Evolutionary conservation across 2,113 vertebrate species (phyloP).

Genomic region (Lagenorhynchus albirostris): DNA sequence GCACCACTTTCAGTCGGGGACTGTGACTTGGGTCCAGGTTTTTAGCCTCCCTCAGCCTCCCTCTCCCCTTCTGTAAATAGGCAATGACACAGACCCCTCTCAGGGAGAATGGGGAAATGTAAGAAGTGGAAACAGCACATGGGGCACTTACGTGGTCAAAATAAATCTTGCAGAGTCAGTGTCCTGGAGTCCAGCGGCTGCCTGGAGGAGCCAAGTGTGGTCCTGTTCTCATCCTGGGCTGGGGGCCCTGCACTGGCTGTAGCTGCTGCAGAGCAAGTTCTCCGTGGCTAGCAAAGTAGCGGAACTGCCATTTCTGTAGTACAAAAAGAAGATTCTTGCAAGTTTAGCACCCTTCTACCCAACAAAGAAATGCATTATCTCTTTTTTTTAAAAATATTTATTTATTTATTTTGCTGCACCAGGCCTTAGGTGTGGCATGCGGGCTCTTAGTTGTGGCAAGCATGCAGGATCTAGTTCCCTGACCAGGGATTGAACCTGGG

Average conservation of each 20-base stretch:
- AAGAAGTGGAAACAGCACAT: not conserved
- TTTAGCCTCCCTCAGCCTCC: not conserved
- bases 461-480: too few relatives aligned
- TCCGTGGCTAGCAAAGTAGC: not conserved
- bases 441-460: too few relatives aligned
- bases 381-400: not conserved
- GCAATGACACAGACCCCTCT: rapidly evolving
- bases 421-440: too few relatives aligned
- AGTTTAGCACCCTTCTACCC: not conserved
- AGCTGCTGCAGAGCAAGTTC: not conserved
- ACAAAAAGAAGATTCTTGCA: not conserved
- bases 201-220: not conserved
- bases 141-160: not conserved
- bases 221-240: not conserved
- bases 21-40: not conserved
- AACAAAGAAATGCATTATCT: not conserved
- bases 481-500: too few relatives aligned
- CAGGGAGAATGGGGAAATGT: too few relatives aligned
- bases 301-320: not conserved
- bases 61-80: not conserved
- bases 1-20: not conserved
- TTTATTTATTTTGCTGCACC: too few relatives aligned
- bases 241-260: not conserved
- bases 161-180: not conserved
- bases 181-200: not conserved